Conservation (phyloP, 2,113 vertebrate genomes). For the Malaclemys terrapin region DNA sequence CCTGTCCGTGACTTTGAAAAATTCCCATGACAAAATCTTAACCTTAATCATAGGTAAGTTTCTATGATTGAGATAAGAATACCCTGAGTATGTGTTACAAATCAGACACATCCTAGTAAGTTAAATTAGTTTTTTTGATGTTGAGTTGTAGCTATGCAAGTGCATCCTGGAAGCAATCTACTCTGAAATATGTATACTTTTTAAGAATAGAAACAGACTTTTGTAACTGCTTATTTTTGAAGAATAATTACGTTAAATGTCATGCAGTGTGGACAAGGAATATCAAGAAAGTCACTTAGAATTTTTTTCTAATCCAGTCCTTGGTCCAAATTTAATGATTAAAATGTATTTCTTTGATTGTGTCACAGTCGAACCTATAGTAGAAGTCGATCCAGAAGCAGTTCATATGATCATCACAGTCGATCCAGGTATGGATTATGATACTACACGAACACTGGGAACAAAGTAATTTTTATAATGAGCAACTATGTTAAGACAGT, state of each 20-base stretch:
- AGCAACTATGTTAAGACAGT: fast-evolving
- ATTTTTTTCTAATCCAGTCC: not conserved
- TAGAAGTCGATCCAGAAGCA: slow-evolving; percentile 92
- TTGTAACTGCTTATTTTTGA: not conserved
- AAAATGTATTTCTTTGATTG: not conserved
- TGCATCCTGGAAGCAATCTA: not conserved
- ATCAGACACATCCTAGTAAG: fast-evolving
- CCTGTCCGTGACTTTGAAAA: too few relatives aligned
- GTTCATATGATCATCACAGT: slow-evolving; percentile 83
- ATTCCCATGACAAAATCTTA: too few relatives aligned
- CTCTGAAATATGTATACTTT: not conserved
- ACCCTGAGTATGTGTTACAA: not conserved
- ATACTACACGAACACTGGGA: not conserved
- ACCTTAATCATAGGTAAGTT: too few relatives aligned
- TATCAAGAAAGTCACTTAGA: fast-evolving
- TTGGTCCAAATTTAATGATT: not conserved
- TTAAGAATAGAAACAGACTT: not conserved
- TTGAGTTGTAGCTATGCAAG: fast-evolving
- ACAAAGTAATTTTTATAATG: not conserved
- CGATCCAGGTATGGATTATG: slow-evolving; percentile 87
- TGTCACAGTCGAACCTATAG: slow-evolving; percentile 86
- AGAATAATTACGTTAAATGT: not conserved
- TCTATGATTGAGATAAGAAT: fast-evolving
- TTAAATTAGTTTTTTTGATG: fast-evolving
- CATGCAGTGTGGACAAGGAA: not conserved